phyloP scores from a whole-genome alignment of 2,113 vertebrate species.

The Dermatemys mawii region DNA sequence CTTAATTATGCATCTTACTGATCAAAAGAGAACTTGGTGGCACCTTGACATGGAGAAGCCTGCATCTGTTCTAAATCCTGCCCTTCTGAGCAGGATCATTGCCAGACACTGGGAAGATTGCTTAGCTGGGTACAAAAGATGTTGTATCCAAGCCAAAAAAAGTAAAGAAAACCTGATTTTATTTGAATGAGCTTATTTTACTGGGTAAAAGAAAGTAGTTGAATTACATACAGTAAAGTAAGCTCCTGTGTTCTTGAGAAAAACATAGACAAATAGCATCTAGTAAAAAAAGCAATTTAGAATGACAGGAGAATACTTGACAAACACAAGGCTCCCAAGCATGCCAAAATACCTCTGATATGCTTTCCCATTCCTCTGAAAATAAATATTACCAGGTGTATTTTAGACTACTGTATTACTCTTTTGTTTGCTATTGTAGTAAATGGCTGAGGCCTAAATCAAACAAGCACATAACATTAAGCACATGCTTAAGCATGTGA shows the following conservation, averaged over 20 bases:
- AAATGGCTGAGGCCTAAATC: slow-evolving; percentile 24
- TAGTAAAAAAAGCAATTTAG: slow-evolving; percentile 4
- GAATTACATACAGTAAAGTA: slow-evolving; percentile 63
- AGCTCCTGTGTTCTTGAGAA: slow-evolving; percentile 45
- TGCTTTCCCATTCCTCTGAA: not conserved
- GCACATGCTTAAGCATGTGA: slow-evolving; percentile 29
- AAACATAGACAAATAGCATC: not conserved
- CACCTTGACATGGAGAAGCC: slow-evolving; percentile 65
- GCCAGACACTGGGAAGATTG: slow-evolving; percentile 73
- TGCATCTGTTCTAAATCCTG: slow-evolving; percentile 78
- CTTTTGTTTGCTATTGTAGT: slow-evolving; percentile 35
- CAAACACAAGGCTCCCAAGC: not conserved
- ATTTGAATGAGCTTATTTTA: slow-evolving; percentile 62
- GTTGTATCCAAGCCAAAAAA: slow-evolving; percentile 65
- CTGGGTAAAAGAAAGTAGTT: slow-evolving; percentile 53
- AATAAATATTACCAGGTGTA: not conserved
- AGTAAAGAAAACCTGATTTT: slow-evolving; percentile 58
- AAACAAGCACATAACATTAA: slow-evolving; percentile 47
- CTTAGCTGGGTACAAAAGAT: slow-evolving; percentile 83
- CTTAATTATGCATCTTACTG: slow-evolving; percentile 74
- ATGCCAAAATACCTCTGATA: not conserved
- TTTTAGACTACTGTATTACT: slow-evolving; percentile 14
- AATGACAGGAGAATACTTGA: not conserved
- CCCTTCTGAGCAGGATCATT: slow-evolving; percentile 68
- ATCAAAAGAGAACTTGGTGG: slow-evolving; percentile 73